Evolutionary conservation across 2,888 invertebrate species (phyloP).

Genomic region (Habrosyne pyritoides): DNA sequence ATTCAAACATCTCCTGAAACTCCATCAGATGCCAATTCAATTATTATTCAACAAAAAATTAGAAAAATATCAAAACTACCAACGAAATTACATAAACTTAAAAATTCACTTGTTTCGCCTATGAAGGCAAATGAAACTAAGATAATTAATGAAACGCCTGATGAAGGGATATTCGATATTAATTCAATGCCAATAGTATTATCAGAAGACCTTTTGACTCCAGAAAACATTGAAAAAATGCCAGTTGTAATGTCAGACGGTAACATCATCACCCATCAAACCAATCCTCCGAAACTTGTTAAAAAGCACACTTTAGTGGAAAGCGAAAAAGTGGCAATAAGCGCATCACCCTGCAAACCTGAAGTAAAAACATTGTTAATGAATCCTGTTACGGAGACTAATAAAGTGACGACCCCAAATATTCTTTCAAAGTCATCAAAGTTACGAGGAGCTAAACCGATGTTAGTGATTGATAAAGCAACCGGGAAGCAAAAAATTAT

Average conservation of each 20-base stretch:
- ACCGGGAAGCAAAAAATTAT: conserved; percentile 78
- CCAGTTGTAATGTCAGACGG: conserved; percentile 84
- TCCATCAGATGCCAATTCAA: conserved; percentile 61
- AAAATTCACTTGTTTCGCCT: conserved; percentile 58
- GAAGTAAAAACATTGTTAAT: conserved; percentile 71
- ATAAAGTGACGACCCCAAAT: conserved; percentile 72
- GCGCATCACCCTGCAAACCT: conserved; percentile 50
- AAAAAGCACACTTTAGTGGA: conserved; percentile 58
- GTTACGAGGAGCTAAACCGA: conserved; percentile 71
- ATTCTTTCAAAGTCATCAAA: conserved; percentile 78
- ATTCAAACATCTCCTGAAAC: conserved; percentile 67
- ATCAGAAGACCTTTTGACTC: conserved; percentile 87
- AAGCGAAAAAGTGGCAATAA: conserved; percentile 59
- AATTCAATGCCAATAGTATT: conserved; percentile 90
- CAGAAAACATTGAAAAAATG: conserved; percentile 87
- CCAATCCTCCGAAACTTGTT: conserved; percentile 56
- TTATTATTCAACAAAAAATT: conserved; percentile 71
- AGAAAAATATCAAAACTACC: conserved; percentile 64
- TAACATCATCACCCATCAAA: conserved; percentile 59
- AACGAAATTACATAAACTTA: conserved; percentile 65
- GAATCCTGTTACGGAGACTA: conserved; percentile 61
- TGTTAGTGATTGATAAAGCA: conserved; percentile 75
- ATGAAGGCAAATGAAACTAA: conserved; percentile 48
- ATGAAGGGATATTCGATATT: conserved; percentile 86
- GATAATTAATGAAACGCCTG: conserved; percentile 41